A percentile compares a stretch with the other conserved stretches of the same genome.
Evolutionary conservation across 2,888 invertebrate genomes (phyloP).

Genomic region (Anticlea derivata): DNA sequence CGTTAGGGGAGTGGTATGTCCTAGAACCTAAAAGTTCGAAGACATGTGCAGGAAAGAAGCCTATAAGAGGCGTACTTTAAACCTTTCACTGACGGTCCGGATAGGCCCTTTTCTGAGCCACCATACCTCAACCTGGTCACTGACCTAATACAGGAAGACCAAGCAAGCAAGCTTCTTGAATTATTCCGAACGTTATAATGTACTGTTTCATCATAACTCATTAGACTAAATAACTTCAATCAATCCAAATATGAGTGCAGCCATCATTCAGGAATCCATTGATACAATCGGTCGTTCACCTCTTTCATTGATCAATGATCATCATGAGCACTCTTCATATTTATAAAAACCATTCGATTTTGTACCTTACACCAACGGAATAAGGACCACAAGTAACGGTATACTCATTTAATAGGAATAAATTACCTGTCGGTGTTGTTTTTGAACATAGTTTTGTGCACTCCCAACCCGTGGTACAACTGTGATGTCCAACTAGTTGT

Average conservation of each 20-base stretch:
- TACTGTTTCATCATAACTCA: slow-evolving; percentile 23
- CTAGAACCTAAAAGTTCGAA: too few species aligned
- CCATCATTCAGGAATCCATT: slow-evolving; percentile 34
- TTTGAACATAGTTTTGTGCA: slow-evolving; percentile 18
- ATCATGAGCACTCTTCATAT: slow-evolving; percentile 14
- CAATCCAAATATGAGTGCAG: slow-evolving; percentile 34
- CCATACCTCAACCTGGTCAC: too few species aligned
- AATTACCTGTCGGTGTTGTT: slow-evolving; percentile 8
- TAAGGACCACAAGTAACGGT: background rate
- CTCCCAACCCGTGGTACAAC: too few species aligned
- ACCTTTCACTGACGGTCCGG: too few species aligned
- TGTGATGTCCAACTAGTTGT: too few species aligned
- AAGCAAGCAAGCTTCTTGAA: too few species aligned
- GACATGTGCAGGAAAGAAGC: too few species aligned
- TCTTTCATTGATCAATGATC: slow-evolving; percentile 22
- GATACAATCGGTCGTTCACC: slow-evolving; percentile 29
- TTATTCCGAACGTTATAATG: too few species aligned
- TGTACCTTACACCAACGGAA: background rate
- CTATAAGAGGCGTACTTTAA: too few species aligned
- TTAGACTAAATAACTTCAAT: slow-evolving; percentile 27
- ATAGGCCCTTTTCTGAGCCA: too few species aligned
- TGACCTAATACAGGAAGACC: too few species aligned
- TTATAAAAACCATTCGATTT: background rate
- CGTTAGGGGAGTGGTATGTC: too few species aligned
- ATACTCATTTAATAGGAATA: slow-evolving; percentile 1